phyloP scores from a whole-genome alignment of 2,113 vertebrate species.

The Entomyzon cyanotis region DNA sequence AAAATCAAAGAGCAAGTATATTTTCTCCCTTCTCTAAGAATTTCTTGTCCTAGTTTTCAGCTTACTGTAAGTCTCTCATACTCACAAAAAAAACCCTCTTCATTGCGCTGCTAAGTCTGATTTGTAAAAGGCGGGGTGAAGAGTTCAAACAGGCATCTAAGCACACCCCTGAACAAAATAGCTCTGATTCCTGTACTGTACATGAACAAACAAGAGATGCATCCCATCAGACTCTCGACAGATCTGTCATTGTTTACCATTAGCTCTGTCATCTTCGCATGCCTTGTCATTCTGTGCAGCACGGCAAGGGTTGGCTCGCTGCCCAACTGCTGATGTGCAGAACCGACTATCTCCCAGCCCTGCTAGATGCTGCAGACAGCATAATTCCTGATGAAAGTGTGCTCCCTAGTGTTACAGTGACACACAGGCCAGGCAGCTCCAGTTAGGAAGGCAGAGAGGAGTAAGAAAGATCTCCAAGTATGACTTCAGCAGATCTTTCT shows the following conservation, averaged over 20 bases:
- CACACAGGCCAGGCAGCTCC: background rate
- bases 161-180: constrained; percentile 62
- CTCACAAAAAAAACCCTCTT: background rate
- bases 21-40: background rate
- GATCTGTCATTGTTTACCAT: constrained; percentile 74
- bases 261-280: constrained; percentile 62
- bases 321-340: constrained; percentile 40
- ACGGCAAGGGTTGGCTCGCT: constrained; percentile 22
- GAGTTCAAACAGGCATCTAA: constrained; percentile 70
- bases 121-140: constrained; percentile 66
- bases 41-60: constrained; percentile 4
- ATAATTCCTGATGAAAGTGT: constrained; percentile 77
- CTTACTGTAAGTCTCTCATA: constrained; percentile 6
- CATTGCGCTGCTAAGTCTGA: constrained; percentile 52
- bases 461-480: background rate
- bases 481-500: background rate
- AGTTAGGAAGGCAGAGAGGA: background rate
- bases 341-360: background rate
- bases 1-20: background rate
- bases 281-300: constrained; percentile 62
- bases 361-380: background rate
- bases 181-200: constrained; percentile 32
- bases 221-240: constrained; percentile 52
- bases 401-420: constrained; percentile 77
- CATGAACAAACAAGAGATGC: constrained; percentile 49